Conservation (phyloP, 2,113 vertebrate genomes). For the Tichodroma muraria region DNA sequence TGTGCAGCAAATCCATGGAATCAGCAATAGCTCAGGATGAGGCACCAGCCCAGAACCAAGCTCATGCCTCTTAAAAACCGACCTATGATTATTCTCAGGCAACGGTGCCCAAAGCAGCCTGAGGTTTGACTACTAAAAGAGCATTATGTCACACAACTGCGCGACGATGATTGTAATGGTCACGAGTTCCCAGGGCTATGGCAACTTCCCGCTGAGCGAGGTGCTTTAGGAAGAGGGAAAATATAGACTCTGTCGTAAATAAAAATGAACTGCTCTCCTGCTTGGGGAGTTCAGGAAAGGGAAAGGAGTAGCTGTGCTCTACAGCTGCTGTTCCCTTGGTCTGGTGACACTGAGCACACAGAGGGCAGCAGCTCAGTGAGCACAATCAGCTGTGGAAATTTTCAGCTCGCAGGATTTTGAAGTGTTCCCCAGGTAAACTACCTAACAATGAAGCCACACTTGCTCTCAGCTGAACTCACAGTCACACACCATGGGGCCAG, state of each 20-base stretch:
- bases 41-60: conserved; percentile 30
- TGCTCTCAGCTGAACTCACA: neutral
- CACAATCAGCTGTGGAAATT: neutral
- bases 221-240: neutral
- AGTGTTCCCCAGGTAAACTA: conserved; percentile 9
- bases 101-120: neutral
- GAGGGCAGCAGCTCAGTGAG: neutral
- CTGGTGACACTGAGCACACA: neutral
- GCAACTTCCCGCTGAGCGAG: neutral
- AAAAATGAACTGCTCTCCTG: neutral
- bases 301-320: neutral
- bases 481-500: neutral
- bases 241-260: neutral
- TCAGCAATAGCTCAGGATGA: conserved; percentile 28
- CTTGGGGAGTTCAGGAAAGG: neutral
- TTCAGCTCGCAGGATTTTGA: neutral
- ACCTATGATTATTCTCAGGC: conserved; percentile 12
- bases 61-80: neutral
- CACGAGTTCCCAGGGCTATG: neutral
- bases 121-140: conserved; percentile 7
- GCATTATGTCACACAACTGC: neutral
- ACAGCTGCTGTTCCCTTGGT: neutral
- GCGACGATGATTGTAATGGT: neutral
- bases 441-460: neutral
- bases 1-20: neutral